Base-by-base conservation (phyloP, 1,140 invertebrate genomes). In the Yoshiicerus persimilis region DNA sequence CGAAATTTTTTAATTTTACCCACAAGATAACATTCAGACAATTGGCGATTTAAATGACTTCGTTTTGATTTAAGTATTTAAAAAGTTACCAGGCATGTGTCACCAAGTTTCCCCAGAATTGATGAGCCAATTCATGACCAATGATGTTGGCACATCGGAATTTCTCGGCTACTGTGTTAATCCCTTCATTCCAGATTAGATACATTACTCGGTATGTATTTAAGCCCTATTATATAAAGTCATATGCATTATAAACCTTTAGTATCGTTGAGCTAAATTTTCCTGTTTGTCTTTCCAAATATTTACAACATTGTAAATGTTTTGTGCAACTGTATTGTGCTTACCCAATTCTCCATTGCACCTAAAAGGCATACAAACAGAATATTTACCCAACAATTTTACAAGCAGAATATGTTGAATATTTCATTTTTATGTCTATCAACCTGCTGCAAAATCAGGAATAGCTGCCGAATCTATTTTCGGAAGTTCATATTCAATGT, bases 391-490 rank as follows among this genome's bases (percentile, higher is more conserved):
- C 0, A 47, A n/a, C n/a, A n/a, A n/a, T n/a, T n/a, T n/a, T n/a
- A n/a, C n/a, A n/a, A n/a, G n/a, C n/a, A n/a, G n/a, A n/a, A n/a
- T n/a, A n/a, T n/a, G n/a, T n/a, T n/a, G n/a, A n/a, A n/a, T 56
- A 16, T 16, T 4, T 0, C 13, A 20, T 27, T 86, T 70, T n/a
- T n/a, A n/a, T n/a, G n/a, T n/a, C n/a, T n/a, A n/a, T n/a, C n/a
- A n/a, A 47, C 94, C 94, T 32, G 94, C 93, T 23, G 92, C 91
- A 90, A 95, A 95, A 91, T 96, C 95, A 23, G 96, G 95, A 90
- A 96, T 94, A 30, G 95, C 95, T 47, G 95, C 95, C 86, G 95
- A 93, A 91, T 96, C 95, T 87, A 94, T 92, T 91, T 95, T 95
- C 1, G 94, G 93, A 10, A 95, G 91, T 27, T 94, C 94, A 92